A percentile compares a stretch with the other conserved stretches of the same genome.
Conservation (phyloP, 2,113 vertebrate species). For the Cyprinodon variegatus region DNA sequence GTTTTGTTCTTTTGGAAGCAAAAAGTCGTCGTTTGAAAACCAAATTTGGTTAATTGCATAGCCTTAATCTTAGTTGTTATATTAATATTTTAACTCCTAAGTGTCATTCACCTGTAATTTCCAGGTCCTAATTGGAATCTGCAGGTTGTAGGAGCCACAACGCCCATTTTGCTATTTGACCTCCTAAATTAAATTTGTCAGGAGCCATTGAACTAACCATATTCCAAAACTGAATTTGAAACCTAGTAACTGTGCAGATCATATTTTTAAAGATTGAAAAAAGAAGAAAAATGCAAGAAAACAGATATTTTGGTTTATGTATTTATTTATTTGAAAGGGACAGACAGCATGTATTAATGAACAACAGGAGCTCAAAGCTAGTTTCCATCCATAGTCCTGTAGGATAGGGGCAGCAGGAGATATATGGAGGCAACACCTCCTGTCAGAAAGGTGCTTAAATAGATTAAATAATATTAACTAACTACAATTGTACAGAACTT, state of each 20-base stretch:
- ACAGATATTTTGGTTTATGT: too few species aligned
- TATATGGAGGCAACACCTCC: neutral
- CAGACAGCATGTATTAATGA: too few species aligned
- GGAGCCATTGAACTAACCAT: neutral
- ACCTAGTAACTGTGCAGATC: neutral
- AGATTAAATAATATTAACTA: neutral
- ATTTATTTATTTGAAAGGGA: too few species aligned
- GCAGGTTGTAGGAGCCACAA: neutral
- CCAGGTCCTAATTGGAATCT: neutral
- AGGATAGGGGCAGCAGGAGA: too few species aligned
- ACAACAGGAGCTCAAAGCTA: too few species aligned
- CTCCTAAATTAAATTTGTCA: neutral
- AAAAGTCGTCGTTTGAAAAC: neutral
- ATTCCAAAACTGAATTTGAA: neutral
- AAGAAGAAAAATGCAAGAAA: neutral
- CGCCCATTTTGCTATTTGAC: neutral
- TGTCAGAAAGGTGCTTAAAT: neutral
- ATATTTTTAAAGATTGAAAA: neutral
- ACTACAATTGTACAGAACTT: neutral
- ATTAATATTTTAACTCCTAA: neutral
- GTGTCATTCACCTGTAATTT: neutral
- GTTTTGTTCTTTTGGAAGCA: neutral
- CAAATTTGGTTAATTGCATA: neutral
- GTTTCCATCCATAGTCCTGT: too few species aligned
- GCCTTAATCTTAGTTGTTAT: neutral